Conservation (phyloP, 2,797 vertebrate species). For the Craterocephalus amniculus region DNA sequence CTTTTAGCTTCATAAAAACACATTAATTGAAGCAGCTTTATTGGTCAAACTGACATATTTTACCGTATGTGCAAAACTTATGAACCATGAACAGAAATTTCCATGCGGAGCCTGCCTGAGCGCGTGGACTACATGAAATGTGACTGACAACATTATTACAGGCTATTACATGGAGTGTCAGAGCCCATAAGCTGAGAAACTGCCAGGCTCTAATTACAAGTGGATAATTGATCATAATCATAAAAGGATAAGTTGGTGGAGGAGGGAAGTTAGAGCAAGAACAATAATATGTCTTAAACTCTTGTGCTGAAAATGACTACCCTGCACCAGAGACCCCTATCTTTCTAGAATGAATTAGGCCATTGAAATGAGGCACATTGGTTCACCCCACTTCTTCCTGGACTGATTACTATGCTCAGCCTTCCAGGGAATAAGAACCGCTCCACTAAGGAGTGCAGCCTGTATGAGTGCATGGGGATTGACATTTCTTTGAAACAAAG, state of each 20-base stretch:
- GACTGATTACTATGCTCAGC: conserved; percentile 37
- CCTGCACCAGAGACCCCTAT: conserved; percentile 54
- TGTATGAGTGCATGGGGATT: no score
- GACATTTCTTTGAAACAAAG: conserved; percentile 27
- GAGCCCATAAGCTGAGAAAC: conserved; percentile 70
- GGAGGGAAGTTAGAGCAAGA: conserved; percentile 67
- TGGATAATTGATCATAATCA: conserved; percentile 81
- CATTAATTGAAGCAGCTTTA: conserved; percentile 6
- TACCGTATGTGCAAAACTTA: conserved; percentile 10
- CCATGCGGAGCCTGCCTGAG: conserved; percentile 34
- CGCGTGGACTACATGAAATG: conserved; percentile 60
- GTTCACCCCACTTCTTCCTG: conserved; percentile 33
- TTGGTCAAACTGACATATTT: conserved; percentile 32
- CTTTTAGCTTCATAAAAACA: conserved; percentile 24
- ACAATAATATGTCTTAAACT: conserved; percentile 72
- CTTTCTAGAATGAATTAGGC: conserved; percentile 58
- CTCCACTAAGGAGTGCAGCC: conserved; percentile 38
- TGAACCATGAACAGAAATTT: conserved; percentile 39
- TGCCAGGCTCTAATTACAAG: conserved; percentile 77
- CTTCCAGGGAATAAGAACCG: conserved; percentile 25
- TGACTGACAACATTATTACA: conserved; percentile 77
- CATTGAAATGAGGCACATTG: conserved; percentile 51
- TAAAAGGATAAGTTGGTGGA: conserved; percentile 70
- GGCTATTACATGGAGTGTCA: conserved; percentile 74
- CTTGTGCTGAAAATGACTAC: conserved; percentile 65